Evolutionary conservation across 1,140 invertebrate genomes (phyloP), one percentile per base, ranked within the genome.

Genomic region (Mya arenaria): DNA sequence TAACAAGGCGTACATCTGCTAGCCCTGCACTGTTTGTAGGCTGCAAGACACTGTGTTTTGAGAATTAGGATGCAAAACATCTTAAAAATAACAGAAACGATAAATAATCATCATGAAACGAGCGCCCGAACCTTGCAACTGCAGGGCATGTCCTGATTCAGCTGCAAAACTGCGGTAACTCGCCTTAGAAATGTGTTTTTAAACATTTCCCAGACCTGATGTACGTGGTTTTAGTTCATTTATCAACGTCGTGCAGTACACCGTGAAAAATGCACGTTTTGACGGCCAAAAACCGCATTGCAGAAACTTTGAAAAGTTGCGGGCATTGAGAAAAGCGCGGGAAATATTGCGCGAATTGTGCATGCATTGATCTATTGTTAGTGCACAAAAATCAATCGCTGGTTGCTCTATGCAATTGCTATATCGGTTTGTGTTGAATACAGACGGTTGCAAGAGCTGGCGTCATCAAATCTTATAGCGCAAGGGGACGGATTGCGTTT

Each of bases 71-170:
- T 82, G 79, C 68, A 73, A 48, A 82, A 82, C 79, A 82, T 73
- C 79, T 72, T 82, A 69, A 82, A 82, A 80, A 65, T 68, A 69
- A 68, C 48, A 80, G 66, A 80, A 80, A 82, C 69, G 72, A 82
- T 82, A 82, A 82, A 82, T 82, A 72, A 72, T 82, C 65, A 73
- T 82, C 69, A 82, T 73, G 37, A 32, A 39, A n/a, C 48, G 36
- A 68, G 19, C 65, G 65, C 30, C n/a, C 19, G 65, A 17, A 34
- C 10, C 28, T 68, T 52, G 48, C 25, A 17, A 4, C 25, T 17
- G 25, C 1, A 52, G 48, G 17, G 25, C 48, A 52, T n/a, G n/a
- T n/a, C n/a, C n/a, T n/a, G n/a, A n/a, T n/a, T n/a, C n/a, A n/a
- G n/a, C n/a, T n/a, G n/a, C n/a, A n/a, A n/a, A n/a, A n/a, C n/a